A percentile compares a stretch with the other conserved stretches of the same genome.
Conservation (phyloP, 2,797 vertebrate genomes). For the Macroramphosus scolopax region DNA sequence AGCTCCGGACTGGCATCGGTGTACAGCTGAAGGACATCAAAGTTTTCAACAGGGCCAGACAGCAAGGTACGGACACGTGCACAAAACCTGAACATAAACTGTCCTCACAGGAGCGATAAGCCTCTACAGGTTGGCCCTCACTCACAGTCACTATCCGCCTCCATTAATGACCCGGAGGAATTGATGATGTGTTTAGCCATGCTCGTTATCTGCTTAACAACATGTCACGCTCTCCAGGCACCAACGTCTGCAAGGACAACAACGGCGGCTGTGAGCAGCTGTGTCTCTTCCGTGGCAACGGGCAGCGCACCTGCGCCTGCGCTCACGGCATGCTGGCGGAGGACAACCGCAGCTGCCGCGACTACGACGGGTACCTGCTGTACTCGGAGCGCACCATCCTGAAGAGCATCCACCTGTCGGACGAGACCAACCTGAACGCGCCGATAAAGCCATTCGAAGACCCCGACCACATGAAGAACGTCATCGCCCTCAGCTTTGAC, state of each 20-base stretch:
- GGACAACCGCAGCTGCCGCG: slow-evolving; percentile 83
- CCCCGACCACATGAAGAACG: slow-evolving; percentile 96
- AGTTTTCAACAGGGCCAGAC: slow-evolving; percentile 94
- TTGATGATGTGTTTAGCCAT: too few relatives aligned
- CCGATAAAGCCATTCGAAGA: slow-evolving; percentile 97
- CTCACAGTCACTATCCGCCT: too few relatives aligned
- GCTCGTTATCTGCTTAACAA: neutral
- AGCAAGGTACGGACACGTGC: slow-evolving; percentile 81
- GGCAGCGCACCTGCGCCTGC: slow-evolving; percentile 86
- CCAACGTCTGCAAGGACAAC: slow-evolving; percentile 87
- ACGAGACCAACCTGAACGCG: slow-evolving; percentile 94
- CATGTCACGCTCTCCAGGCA: slow-evolving; percentile 29
- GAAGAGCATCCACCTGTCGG: slow-evolving; percentile 95
- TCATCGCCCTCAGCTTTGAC: slow-evolving; percentile 94
- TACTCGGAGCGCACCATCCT: slow-evolving; percentile 97
- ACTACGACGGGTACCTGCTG: slow-evolving; percentile 94
- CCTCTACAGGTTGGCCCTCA: too few relatives aligned
- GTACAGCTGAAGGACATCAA: slow-evolving; percentile 99
- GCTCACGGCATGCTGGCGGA: slow-evolving; percentile 94
- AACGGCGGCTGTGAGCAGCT: slow-evolving; percentile 94
- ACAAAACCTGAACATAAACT: too few relatives aligned
- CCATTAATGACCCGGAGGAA: too few relatives aligned
- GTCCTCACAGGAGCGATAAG: too few relatives aligned
- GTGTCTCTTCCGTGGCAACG: slow-evolving; percentile 85
- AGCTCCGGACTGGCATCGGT: slow-evolving; percentile 91